Conservation (phyloP, 2,797 vertebrate genomes). For the Toxotes lorentzi region DNA sequence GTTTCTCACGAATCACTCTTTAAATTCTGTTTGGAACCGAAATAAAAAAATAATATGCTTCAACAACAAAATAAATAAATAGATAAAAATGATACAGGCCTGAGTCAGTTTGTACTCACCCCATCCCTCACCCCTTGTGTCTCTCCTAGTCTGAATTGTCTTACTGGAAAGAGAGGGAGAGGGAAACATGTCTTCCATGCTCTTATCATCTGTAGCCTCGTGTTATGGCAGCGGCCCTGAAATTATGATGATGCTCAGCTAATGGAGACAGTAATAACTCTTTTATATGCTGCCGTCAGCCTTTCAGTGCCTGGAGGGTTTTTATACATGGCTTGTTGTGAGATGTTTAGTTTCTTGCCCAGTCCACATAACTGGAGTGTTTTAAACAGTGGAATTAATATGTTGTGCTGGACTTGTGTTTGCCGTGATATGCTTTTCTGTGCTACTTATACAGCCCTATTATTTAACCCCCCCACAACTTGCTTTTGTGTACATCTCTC, state of each 20-base stretch:
- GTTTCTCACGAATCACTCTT: too few species aligned
- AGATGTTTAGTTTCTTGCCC: conserved; percentile 19
- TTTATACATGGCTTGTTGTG: conserved; percentile 39
- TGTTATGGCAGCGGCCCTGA: conserved; percentile 17
- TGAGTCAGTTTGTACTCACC: too few species aligned
- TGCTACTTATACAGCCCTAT: conserved; percentile 29
- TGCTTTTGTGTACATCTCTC: neutral
- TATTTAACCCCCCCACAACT: conserved; percentile 37
- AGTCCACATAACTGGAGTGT: conserved; percentile 16
- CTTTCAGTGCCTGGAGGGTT: conserved; percentile 31
- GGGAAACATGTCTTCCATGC: neutral
- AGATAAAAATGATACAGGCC: too few species aligned
- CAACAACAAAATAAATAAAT: too few species aligned
- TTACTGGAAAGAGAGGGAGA: neutral
- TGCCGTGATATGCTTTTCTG: conserved; percentile 18
- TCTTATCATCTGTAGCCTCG: conserved; percentile 12
- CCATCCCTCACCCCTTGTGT: too few species aligned
- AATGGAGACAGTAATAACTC: conserved; percentile 57
- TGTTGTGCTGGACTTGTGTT: conserved; percentile 24
- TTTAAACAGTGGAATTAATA: conserved; percentile 28
- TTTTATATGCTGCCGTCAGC: conserved; percentile 28
- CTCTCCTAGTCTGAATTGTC: too few species aligned
- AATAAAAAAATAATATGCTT: too few species aligned
- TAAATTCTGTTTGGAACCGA: too few species aligned
- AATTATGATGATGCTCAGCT: conserved; percentile 48